These are phyloP conservation scores for Micoletzkya japonica DNA, from an alignment of 2,888 invertebrate species.

Conservation along the genomic window DNA sequence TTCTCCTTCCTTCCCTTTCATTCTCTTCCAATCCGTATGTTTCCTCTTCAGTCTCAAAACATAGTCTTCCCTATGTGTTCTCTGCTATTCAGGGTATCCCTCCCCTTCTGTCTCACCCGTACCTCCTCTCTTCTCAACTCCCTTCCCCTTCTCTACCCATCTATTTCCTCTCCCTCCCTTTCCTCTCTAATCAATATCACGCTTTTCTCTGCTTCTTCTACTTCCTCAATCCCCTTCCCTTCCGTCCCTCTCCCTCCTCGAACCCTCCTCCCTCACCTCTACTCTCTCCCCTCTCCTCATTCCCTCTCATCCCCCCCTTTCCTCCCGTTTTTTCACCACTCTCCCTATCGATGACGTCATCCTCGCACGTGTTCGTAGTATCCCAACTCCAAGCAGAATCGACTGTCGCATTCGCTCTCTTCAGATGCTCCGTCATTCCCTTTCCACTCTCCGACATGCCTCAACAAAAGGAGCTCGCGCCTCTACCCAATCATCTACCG, in stretches of 20 bases:
- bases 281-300: not conserved
- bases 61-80: not conserved
- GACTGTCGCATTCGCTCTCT: no score
- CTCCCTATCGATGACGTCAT: not conserved
- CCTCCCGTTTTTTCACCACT: not conserved
- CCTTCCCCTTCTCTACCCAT: not conserved
- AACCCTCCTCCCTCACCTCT: not conserved
- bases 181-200: not conserved
- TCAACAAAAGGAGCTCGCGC: no score
- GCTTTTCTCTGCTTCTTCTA: constrained; percentile 8
- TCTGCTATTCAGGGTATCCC: no score
- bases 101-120: no score
- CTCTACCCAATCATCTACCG: no score
- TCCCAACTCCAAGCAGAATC: no score
- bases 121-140: no score
- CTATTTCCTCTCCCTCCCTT: not conserved
- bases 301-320: not conserved
- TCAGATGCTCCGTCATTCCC: no score
- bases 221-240: not conserved
- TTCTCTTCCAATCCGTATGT: not conserved
- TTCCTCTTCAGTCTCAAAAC: not conserved
- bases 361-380: no score
- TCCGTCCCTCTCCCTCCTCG: not conserved
- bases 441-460: no score
- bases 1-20: no score